Percentiles rank a stretch among this genome's conserved stretches.
Evolutionary conservation across 2,888 invertebrate species (phyloP).

Genomic region (Fragum sueziense): DNA sequence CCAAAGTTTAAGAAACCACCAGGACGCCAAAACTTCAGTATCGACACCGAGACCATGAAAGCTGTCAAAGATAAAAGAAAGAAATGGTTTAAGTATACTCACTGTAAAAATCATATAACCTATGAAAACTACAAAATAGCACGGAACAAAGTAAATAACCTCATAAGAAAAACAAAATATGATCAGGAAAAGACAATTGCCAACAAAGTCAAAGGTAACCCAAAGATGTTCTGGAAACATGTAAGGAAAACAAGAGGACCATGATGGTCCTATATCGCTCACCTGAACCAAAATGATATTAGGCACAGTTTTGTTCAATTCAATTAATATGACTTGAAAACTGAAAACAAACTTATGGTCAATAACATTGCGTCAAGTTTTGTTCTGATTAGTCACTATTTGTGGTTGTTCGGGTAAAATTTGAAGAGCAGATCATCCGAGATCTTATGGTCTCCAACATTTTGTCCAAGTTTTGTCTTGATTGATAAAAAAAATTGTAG

Average conservation of each 20-base stretch:
- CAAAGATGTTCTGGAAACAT: constrained; percentile 3
- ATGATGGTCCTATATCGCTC: too few relatives aligned
- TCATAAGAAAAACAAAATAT: constrained; percentile 10
- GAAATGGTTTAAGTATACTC: neutral
- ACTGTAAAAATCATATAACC: constrained; percentile 5
- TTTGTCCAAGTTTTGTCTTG: too few relatives aligned
- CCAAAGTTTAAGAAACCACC: neutral
- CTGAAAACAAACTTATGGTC: too few relatives aligned
- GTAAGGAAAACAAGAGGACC: neutral
- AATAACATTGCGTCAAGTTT: too few relatives aligned
- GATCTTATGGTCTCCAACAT: too few relatives aligned
- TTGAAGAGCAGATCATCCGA: too few relatives aligned
- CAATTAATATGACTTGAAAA: too few relatives aligned
- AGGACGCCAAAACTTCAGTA: neutral
- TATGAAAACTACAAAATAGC: constrained; percentile 11
- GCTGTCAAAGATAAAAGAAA: constrained; percentile 13
- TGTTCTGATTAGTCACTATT: too few relatives aligned
- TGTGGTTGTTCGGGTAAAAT: too few relatives aligned
- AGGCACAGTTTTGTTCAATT: too few relatives aligned
- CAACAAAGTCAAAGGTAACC: neutral
- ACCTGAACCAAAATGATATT: too few relatives aligned
- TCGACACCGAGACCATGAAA: neutral
- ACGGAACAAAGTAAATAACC: neutral
- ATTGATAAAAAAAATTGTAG: too few relatives aligned
- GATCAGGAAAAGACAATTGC: neutral